These are phyloP conservation scores for Donacobius atricapilla DNA, from an alignment of 2,113 vertebrate species.

Conservation along the genomic window DNA sequence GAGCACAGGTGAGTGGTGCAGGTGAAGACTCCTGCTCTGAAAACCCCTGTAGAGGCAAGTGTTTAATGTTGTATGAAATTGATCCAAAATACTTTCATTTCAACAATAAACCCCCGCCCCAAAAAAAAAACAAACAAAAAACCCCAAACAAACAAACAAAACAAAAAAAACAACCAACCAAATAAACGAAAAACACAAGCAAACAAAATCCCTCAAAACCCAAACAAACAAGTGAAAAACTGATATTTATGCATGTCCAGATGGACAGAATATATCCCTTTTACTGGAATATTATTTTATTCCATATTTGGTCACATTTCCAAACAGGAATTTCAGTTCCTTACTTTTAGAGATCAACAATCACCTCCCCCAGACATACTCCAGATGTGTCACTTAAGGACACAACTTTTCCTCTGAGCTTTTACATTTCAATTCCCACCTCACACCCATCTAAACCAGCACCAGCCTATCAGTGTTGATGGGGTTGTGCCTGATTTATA, in stretches of 20 bases:
- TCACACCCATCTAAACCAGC: neutral
- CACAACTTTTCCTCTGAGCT: neutral
- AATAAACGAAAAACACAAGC: neutral
- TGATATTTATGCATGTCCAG: neutral
- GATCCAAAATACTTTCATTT: neutral
- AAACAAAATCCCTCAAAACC: neutral
- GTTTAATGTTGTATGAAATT: neutral
- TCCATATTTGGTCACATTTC: neutral
- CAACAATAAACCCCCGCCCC: too few species aligned
- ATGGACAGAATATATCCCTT: neutral
- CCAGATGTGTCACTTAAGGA: neutral
- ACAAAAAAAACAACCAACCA: too few species aligned
- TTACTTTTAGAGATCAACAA: neutral
- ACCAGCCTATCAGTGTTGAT: neutral
- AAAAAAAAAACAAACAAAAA: rapidly evolving
- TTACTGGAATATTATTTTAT: neutral
- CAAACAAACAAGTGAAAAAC: too few species aligned
- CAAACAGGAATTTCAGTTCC: neutral
- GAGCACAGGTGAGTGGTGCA: neutral
- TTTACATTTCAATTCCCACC: neutral
- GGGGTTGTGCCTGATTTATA: neutral
- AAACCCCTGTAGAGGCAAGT: neutral
- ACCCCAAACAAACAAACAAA: neutral
- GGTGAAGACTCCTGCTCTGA: neutral
- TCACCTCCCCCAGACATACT: neutral